Conservation (phyloP, 2,113 vertebrate species). For the Crotalus helleri region DNA sequence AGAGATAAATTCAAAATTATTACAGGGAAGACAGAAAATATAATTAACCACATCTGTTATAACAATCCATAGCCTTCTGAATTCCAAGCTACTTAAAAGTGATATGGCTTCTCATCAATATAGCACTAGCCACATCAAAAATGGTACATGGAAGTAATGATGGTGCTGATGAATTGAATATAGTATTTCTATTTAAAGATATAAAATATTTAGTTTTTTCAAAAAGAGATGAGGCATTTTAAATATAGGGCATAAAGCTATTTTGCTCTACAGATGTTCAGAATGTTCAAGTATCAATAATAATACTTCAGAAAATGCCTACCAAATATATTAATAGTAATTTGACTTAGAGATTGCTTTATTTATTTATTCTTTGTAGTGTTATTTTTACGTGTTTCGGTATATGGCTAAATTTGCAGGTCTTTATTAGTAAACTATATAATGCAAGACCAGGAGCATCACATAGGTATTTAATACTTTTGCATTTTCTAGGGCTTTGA, state of each 20-base stretch:
- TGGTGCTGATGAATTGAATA: constrained; percentile 45
- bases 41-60: constrained; percentile 61
- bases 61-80: constrained; percentile 57
- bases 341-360: not conserved
- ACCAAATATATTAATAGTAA: not conserved
- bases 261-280: not conserved
- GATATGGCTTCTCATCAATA: constrained; percentile 57
- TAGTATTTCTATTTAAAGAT: constrained; percentile 45
- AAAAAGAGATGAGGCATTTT: constrained; percentile 39
- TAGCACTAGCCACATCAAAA: constrained; percentile 53
- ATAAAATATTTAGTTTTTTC: constrained; percentile 33
- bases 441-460: too few relatives aligned
- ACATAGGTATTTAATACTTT: too few relatives aligned
- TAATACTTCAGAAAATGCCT: constrained; percentile 22
- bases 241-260: not conserved
- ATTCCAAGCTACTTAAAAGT: constrained; percentile 57
- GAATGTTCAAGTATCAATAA: constrained; percentile 1
- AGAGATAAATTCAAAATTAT: constrained; percentile 35
- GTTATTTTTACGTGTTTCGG: not conserved
- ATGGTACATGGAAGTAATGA: constrained; percentile 17
- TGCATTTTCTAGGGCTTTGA: too few relatives aligned
- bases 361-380: not conserved
- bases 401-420: too few relatives aligned
- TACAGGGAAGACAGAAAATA: constrained; percentile 33
- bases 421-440: too few relatives aligned